Base-by-base conservation (phyloP, 2,797 vertebrate species). In the Scolopax bukidnonensis region DNA sequence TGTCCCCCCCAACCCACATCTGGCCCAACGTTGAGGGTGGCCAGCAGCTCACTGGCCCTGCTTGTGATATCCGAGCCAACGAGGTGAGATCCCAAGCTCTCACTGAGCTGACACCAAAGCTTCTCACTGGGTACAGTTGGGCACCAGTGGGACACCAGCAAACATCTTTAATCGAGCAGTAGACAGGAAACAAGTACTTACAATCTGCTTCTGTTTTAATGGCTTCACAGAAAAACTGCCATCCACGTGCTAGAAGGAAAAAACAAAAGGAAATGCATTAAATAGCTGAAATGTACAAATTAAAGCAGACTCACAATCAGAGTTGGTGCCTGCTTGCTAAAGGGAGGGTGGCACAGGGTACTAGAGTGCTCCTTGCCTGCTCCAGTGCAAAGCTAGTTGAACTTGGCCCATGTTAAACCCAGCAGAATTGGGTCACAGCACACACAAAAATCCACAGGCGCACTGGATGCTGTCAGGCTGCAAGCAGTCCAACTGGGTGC, bases 211-310 rank as follows among this genome's bases (percentile, higher is more conserved):
- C 98, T 98, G 98, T 75, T 98, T 98, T 53, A 98, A 91, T 0
- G 98, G 98, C 61, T 98, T 98, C 97, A 98, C 98, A 0, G 98
- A 98, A 94, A 97, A 98, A 91, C 98, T 98, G 90, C 98, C 98
- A 16, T 98, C 98, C 2, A 98, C 96, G 0, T 98, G 98, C 98
- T 98, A 82, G 23, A 8, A 60, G 70, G 32, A 51, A 70, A 71
- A 71, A 63, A 84, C 17, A 54, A 68, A 75, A 57, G 36, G 33
- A 67, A 50, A 91, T 8, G 1, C 4, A 43, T 90, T 77, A 79
- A 59, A 87, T 2, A 74, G 27, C 11, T 71, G 43, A 48, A 67
- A 36, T 16, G 57, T 43, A 73, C 47, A 65, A 87, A 86, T 25
- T 28, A 41, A 48, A 78, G 28, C 2, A 24, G 53, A 28, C 10